Base-by-base conservation (phyloP, 1,140 invertebrate species). In the Hypothenemus hampei region DNA sequence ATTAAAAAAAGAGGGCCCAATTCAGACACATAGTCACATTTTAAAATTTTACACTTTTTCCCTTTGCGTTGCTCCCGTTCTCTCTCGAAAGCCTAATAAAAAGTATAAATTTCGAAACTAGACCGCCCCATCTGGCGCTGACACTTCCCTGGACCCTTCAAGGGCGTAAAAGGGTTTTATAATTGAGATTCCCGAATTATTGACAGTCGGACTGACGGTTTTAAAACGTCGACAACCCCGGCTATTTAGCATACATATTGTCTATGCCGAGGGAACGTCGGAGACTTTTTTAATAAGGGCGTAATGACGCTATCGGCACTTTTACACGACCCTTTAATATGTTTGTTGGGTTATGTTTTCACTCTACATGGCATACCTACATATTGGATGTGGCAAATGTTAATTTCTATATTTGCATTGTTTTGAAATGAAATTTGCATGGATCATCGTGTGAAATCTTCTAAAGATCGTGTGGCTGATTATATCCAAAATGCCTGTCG, bases 181-280 rank as follows among this genome's bases (percentile, higher is more conserved):
- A 54, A 54, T 54, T 54, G 51, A 46, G 51, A 54, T 46, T 47
- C 51, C 13, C 41, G 50, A 18, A 52, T 52, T 52, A 52, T 52
- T 44, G 50, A 52, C 50, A 44, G 33, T 29, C 50, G 39, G 22
- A 43, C 50, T 52, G 50, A 43, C 50, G 35, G 39, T 36, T 52
- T 52, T 52, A 52, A 46, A 54, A 44, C 31, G 51, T 43, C 29
- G n/a, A n/a, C n/a, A n/a, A n/a, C n/a, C n/a, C n/a, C n/a, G n/a
- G n/a, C 43, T 54, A 47, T 44, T 54, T 54, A 54, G 51, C 51
- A 54, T 54, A 54, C 51, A 54, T 54, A 54, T 54, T 54, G 51
- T 54, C 51, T 49, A 49, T 49, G n/a, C n/a, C n/a, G n/a, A n/a
- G 33, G 36, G 47, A 31, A 11, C 36, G 45, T 36, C 31, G 29